Evolutionary conservation across 2,888 invertebrate species (phyloP), one percentile per base, ranked within the genome.

Genomic region (Eupithecia exiguata): DNA sequence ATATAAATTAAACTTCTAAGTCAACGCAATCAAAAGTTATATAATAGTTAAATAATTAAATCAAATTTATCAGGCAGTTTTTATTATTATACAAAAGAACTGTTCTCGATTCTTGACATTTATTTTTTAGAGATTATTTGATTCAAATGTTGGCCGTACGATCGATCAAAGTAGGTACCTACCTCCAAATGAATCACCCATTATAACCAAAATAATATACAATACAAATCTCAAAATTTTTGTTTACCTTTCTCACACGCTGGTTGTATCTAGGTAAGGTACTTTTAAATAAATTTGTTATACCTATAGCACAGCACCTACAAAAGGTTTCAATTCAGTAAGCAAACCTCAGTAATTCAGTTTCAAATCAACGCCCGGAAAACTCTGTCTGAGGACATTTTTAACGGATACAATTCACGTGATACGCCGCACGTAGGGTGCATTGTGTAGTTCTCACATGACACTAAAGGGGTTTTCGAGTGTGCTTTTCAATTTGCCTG

Each of bases 401-500:
- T 86, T 84, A 85, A 87, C 84, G 86, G 87, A 87, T 88, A 89
- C 88, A 87, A 84, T 83, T 81, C 82, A 80, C 74, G 75, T 72
- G 78, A 82, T 82, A 80, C 81, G 80, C 78, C 74, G 77, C 75
- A 80, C 81, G 83, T 82, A 83, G 84, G 84, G 83, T 76, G 84
- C 81, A 92, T 93, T 93, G 93, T 93, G 86, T 79, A 82, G 87
- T 85, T 88, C 90, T 87, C 90, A 87, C 89, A 85, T 89, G 88
- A 89, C 90, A 91, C 90, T 92, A 89, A 93, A 93, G 93, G 92
- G 93, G 92, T 93, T 93, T 92, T 91, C 85, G 91, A 93, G 92
- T 92, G 91, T 89, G 91, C 91, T 92, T 93, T 93, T 93, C 93
- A 93, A 93, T 93, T 93, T 93, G 88, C 87, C 88, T 89, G 85